These are phyloP conservation scores for Dermatophagoides farinae DNA, from an alignment of 1,140 invertebrate genomes.

Conservation along the genomic window DNA sequence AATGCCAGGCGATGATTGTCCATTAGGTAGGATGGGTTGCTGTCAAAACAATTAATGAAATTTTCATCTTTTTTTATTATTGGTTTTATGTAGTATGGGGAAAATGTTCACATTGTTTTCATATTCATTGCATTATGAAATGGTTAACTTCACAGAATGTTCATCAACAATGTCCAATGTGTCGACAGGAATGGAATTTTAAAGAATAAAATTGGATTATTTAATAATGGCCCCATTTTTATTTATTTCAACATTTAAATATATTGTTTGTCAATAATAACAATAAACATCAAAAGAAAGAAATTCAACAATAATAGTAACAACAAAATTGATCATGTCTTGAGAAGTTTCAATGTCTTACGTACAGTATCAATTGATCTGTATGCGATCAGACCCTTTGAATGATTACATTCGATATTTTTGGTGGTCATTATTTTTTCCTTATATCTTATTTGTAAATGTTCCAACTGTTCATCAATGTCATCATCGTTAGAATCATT, in stretches of 20 bases:
- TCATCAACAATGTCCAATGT: constrained; percentile 94
- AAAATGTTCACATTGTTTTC: constrained; percentile 94
- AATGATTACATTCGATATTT: not conserved
- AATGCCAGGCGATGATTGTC: constrained; percentile 92
- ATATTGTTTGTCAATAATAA: no score
- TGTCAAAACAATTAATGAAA: no score
- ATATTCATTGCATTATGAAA: constrained; percentile 98
- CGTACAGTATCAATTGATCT: not conserved
- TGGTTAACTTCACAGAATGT: constrained; percentile 92
- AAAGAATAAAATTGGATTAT: constrained; percentile 38
- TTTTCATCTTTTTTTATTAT: not conserved
- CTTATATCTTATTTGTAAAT: not conserved
- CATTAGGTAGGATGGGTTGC: constrained; percentile 40
- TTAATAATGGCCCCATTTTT: not conserved
- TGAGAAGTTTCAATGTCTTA: not conserved
- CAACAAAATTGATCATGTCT: not conserved
- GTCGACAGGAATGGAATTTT: constrained; percentile 96
- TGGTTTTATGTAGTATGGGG: constrained; percentile 66
- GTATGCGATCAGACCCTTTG: not conserved
- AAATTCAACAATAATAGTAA: no score
- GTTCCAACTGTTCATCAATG: not conserved
- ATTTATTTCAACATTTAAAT: no score
- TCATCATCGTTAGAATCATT: not conserved
- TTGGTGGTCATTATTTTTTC: not conserved
- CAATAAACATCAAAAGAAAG: no score